Evolutionary conservation across 2,888 invertebrate genomes (phyloP).

Genomic region (Melanchra persicariae): DNA sequence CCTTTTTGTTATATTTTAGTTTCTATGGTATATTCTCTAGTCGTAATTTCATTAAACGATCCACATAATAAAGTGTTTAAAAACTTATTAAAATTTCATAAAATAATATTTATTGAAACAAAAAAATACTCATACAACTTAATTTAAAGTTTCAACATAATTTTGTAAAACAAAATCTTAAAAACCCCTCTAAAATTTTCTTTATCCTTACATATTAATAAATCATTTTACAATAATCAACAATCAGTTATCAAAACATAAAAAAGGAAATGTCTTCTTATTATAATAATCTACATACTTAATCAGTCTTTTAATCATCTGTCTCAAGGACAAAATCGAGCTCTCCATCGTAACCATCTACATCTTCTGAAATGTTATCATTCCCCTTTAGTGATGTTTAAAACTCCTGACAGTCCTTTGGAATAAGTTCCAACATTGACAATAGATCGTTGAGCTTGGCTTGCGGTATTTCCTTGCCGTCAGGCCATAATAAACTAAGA

Average conservation of each 20-base stretch:
- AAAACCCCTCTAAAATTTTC: no score
- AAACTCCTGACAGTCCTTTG: no score
- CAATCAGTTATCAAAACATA: background rate
- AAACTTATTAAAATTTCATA: background rate
- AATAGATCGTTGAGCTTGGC: background rate
- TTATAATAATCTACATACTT: background rate
- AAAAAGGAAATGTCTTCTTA: no score
- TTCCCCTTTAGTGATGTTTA: no score
- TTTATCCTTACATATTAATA: background rate
- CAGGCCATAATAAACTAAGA: background rate
- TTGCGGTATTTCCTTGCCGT: background rate
- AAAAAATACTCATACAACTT: background rate
- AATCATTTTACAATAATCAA: background rate
- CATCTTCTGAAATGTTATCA: no score
- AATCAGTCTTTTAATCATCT: no score
- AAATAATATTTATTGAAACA: background rate
- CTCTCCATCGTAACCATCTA: no score
- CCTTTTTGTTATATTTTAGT: background rate
- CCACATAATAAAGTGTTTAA: background rate
- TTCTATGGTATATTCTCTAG: background rate
- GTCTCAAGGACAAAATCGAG: no score
- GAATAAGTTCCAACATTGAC: no score
- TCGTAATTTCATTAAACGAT: constrained; percentile 12
- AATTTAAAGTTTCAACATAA: background rate
- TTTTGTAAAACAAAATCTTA: constrained; percentile 1